Conservation (phyloP, 2,113 vertebrate genomes). For the Poeciliopsis prolifica region DNA sequence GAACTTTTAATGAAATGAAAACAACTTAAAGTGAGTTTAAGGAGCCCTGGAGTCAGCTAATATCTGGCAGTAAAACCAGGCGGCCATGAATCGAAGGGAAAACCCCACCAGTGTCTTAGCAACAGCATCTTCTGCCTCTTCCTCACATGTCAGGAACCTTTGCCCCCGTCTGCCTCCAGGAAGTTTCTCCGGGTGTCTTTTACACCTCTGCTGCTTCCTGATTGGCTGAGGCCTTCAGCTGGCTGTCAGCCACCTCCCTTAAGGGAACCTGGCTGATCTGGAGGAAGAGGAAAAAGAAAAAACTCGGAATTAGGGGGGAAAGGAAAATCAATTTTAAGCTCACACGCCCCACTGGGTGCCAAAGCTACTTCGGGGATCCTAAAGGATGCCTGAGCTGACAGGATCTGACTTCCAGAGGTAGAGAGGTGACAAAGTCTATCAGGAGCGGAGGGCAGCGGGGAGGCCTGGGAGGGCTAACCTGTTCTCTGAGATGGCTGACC, state of each 20-base stretch:
- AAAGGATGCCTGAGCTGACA: conserved; percentile 94
- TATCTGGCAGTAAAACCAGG: conserved; percentile 66
- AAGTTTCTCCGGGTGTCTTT: conserved; percentile 87
- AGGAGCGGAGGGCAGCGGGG: conserved; percentile 84
- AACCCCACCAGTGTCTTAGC: conserved; percentile 80
- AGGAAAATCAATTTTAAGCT: conserved; percentile 95
- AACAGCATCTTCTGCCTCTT: conserved; percentile 70
- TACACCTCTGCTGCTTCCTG: conserved; percentile 82
- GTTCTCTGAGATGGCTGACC: conserved; percentile 87
- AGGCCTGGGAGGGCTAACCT: conserved; percentile 90
- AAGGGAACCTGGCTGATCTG: conserved; percentile 94
- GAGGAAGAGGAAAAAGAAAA: conserved; percentile 56
- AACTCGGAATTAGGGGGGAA: conserved; percentile 40
- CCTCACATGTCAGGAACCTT: conserved; percentile 79
- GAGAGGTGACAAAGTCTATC: conserved; percentile 99
- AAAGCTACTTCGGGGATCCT: conserved; percentile 93
- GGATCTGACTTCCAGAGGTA: conserved; percentile 95
- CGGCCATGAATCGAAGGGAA: conserved; percentile 52
- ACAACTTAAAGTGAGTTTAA: conserved; percentile 73
- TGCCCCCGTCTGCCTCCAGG: conserved; percentile 74
- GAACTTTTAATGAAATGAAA: conserved; percentile 54
- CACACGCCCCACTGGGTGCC: conserved; percentile 95
- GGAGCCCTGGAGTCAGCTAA: conserved; percentile 59
- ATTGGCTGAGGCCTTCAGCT: conserved; percentile 82
- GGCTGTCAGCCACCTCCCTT: conserved; percentile 89